Percentiles rank a stretch among this genome's conserved stretches.
Evolutionary conservation across 2,888 invertebrate species (phyloP).

Genomic region (Venustoraphidia nigricollis): DNA sequence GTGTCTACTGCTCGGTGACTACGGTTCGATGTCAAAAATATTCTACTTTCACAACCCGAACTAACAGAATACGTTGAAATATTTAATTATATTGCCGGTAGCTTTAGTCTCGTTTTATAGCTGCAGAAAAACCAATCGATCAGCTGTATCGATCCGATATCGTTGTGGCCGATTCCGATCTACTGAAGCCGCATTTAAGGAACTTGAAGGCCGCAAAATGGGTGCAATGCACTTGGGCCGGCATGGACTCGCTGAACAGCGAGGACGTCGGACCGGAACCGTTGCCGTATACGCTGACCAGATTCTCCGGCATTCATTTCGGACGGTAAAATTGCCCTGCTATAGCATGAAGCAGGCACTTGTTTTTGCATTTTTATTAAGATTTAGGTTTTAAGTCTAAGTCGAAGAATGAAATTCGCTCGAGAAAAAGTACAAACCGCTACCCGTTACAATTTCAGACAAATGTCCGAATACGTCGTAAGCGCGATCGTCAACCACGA

Average conservation of each 20-base stretch:
- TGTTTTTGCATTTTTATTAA: not conserved
- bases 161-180: conserved; percentile 26
- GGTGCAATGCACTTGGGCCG: conserved; percentile 33
- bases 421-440: no score
- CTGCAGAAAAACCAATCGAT: conserved; percentile 12
- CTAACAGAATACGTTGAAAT: not conserved
- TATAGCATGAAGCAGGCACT: not conserved
- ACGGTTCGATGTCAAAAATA: no score
- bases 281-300: conserved; percentile 21
- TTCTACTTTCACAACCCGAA: no score
- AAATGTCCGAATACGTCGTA: conserved; percentile 35
- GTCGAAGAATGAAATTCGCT: no score
- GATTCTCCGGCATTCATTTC: conserved; percentile 29
- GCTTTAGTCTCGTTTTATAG: not conserved
- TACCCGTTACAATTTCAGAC: conserved; percentile 8
- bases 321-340: conserved; percentile 16
- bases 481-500: conserved; percentile 32
- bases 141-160: conserved; percentile 23
- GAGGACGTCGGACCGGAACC: conserved; percentile 17
- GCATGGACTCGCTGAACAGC: conserved; percentile 22
- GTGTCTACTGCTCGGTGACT: no score
- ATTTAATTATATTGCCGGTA: not conserved
- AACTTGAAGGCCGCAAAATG: conserved; percentile 26
- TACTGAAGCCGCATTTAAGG: conserved; percentile 24
- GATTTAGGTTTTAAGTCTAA: not conserved